Conservation (phyloP, 2,113 vertebrate genomes). For the Pandion haliaetus region DNA sequence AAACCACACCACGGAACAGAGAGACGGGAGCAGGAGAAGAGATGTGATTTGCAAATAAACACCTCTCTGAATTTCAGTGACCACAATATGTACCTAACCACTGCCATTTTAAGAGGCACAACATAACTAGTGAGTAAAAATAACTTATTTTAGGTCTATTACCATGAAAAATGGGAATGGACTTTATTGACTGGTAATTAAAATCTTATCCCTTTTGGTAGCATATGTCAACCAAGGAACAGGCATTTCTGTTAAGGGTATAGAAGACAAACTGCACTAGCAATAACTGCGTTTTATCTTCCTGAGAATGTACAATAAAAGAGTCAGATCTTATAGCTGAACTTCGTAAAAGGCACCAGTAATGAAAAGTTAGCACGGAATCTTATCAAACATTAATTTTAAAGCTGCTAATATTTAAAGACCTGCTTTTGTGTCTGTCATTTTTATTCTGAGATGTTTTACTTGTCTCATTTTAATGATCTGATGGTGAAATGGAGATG, state of each 20-base stretch:
- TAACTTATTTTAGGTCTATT: not conserved
- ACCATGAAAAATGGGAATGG: not conserved
- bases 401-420: not conserved
- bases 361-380: not conserved
- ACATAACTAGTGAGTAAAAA: not conserved
- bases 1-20: not conserved
- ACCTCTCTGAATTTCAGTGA: not conserved
- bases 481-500: not conserved
- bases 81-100: not conserved
- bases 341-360: not conserved
- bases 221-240: not conserved
- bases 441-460: not conserved
- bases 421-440: not conserved
- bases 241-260: not conserved
- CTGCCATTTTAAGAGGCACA: not conserved
- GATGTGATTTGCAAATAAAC: not conserved
- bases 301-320: constrained; percentile 1
- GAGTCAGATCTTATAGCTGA: not conserved
- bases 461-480: not conserved
- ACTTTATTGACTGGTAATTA: constrained; percentile 44
- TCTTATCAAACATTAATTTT: not conserved
- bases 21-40: not conserved
- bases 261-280: not conserved
- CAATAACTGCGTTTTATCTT: constrained; percentile 28
- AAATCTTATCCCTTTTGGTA: not conserved